These are phyloP conservation scores for Antheraea mylitta DNA, from an alignment of 1,140 invertebrate species.

Conservation along the genomic window DNA sequence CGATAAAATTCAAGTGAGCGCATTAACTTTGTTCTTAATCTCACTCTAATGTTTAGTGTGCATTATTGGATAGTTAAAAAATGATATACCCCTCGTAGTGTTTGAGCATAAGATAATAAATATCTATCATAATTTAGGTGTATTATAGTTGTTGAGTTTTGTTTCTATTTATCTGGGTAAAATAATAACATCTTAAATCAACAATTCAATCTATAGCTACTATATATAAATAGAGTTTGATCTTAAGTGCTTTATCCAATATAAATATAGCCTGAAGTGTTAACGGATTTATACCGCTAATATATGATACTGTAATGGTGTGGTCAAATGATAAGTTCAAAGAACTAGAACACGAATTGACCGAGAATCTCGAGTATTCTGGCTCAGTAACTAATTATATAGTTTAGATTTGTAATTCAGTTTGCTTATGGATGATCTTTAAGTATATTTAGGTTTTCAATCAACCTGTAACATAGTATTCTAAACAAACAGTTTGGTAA, in stretches of 20 bases:
- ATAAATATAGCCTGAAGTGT: not conserved
- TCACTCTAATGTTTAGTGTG: too few relatives aligned
- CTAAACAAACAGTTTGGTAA: too few relatives aligned
- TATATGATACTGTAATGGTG: conserved; percentile 3
- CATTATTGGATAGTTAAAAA: too few relatives aligned
- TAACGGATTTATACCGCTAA: not conserved
- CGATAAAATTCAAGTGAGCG: too few relatives aligned
- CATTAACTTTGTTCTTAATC: too few relatives aligned
- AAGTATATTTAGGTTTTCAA: not conserved
- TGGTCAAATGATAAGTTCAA: not conserved
- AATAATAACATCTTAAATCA: not conserved
- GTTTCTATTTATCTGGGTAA: too few relatives aligned
- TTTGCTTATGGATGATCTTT: not conserved
- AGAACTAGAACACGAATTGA: not conserved
- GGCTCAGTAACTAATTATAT: not conserved
- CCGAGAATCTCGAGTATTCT: not conserved
- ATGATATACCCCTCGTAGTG: too few relatives aligned
- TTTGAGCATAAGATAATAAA: too few relatives aligned
- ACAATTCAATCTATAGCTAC: not conserved
- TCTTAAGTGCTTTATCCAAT: not conserved
- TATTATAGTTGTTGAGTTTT: too few relatives aligned
- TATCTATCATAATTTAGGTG: too few relatives aligned
- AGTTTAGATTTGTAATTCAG: not conserved
- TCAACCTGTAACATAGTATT: too few relatives aligned
- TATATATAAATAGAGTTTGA: not conserved